Base-by-base conservation (phyloP, 2,888 invertebrate species). In the Monopis laevigella region DNA sequence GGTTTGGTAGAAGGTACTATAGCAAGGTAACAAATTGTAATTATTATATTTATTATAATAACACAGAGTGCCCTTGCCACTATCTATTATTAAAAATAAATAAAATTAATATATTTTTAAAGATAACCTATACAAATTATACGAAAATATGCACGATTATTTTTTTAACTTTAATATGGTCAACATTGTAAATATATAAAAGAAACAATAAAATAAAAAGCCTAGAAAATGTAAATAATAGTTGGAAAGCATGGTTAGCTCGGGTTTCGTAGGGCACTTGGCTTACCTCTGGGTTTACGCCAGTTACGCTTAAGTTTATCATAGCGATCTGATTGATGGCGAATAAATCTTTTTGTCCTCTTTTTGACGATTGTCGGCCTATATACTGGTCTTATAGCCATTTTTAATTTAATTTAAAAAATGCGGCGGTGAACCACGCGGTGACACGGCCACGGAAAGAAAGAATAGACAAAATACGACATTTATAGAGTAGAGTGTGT, bases 301-400 rank as follows among this genome's bases (percentile, higher is more conserved):
- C 99, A 99, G 88, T 93, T 96, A 54, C 92, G 86, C 87, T 92
- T 95, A 53, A 98, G 85, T 82, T 96, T 96, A 54, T 88, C 89
- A 90, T 98, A 98, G 70, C 98, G 88, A 82, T 99, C 98, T 63
- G 96, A 96, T 78, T 99, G 98, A 81, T 99, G 98, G 52, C 99
- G 90, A 62, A 93, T 96, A 82, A 99, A 99, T 82, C 93, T 94
- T 85, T 98, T 98, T 58, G 94, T 93, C 80, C 98, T 88, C 86
- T 99, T 99, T 84, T 99, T 98, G 53, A 97, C 88, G 71, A 97
- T 94, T 63, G 85, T 89, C 21, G 93, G 92, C 71, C 92, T 89
- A 65, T 92, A 92, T 48, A 92, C 90, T 56, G 96, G 95, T 80
- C 92, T 85, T 67, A 93, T 93, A 66, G 94, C 91, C 92, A 92